A percentile compares a stretch with the other conserved stretches of the same genome.
phyloP scores from a whole-genome alignment of 2,888 invertebrate genomes.

The Protonemura montana region DNA sequence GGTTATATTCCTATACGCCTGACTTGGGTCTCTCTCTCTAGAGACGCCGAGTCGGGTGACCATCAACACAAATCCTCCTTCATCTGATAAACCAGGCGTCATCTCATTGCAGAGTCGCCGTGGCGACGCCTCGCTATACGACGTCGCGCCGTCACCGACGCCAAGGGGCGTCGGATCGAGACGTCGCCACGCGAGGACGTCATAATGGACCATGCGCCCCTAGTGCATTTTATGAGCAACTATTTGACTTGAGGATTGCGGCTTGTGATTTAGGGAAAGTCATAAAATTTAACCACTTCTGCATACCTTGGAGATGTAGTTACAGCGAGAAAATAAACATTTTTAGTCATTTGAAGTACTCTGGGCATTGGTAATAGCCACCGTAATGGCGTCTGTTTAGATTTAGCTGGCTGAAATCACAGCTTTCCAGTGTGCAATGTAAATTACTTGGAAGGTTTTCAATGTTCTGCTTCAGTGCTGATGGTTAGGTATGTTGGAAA shows the following conservation, averaged over 20 bases:
- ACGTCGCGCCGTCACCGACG: not conserved
- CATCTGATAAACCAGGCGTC: constrained; percentile 44
- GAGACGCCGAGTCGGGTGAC: constrained; percentile 2
- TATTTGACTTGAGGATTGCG: no score
- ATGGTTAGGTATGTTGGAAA: not conserved
- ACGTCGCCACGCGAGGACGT: not conserved
- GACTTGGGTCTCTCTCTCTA: not conserved
- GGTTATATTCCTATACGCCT: constrained; percentile 16
- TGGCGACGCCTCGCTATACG: not conserved
- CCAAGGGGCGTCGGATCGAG: not conserved
- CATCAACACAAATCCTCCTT: constrained; percentile 45
- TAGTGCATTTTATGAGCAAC: no score
- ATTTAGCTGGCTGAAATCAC: not conserved
- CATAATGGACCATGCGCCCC: not conserved
- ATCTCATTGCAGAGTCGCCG: constrained; percentile 15
- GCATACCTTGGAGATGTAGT: no score
- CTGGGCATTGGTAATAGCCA: no score
- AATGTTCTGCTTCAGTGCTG: not conserved
- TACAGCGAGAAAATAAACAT: no score
- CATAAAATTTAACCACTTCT: no score
- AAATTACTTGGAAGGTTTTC: not conserved
- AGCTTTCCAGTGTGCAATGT: not conserved
- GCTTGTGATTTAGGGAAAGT: no score
- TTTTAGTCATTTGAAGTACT: no score
- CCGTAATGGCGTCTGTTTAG: no score